Percentiles rank a stretch among this genome's conserved stretches.
These are phyloP conservation scores for Ornithoptera priamus DNA, from an alignment of 2,888 invertebrate genomes.

Conservation along the genomic window DNA sequence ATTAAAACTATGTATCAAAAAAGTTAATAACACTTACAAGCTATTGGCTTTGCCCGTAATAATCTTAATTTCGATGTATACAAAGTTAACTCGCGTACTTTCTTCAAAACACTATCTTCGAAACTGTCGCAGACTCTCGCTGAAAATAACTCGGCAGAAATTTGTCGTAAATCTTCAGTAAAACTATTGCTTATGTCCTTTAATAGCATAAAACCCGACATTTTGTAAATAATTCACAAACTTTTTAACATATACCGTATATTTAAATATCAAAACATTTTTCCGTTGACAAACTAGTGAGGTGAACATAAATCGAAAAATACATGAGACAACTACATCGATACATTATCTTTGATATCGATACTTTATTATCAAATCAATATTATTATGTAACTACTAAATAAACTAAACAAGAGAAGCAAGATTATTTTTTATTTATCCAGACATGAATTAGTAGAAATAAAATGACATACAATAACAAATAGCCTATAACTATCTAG, in stretches of 20 bases:
- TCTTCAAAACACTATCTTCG: conserved; percentile 54
- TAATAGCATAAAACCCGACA: conserved; percentile 57
- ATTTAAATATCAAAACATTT: not conserved
- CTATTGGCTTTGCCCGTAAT: conserved; percentile 52
- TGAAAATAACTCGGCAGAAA: conserved; percentile 47
- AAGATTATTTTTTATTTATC: no score
- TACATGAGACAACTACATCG: no score
- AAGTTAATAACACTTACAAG: not conserved
- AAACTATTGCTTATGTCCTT: conserved; percentile 55
- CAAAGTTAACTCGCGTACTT: conserved; percentile 51
- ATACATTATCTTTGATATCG: no score
- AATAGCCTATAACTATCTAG: no score
- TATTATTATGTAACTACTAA: no score
- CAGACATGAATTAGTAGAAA: no score
- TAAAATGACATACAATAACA: no score
- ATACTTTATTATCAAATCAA: no score
- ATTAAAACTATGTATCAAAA: no score
- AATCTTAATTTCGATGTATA: conserved; percentile 60
- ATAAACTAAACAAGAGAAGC: no score
- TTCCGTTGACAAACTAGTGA: not conserved
- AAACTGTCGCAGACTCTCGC: conserved; percentile 49
- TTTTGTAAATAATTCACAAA: conserved; percentile 31
- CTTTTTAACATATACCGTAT: not conserved
- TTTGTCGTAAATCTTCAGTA: conserved; percentile 47
- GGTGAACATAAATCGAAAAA: no score